Percentiles rank a stretch among this genome's conserved stretches.
phyloP scores from a whole-genome alignment of 2,888 invertebrate species.

The Leptopterna dolabrata region DNA sequence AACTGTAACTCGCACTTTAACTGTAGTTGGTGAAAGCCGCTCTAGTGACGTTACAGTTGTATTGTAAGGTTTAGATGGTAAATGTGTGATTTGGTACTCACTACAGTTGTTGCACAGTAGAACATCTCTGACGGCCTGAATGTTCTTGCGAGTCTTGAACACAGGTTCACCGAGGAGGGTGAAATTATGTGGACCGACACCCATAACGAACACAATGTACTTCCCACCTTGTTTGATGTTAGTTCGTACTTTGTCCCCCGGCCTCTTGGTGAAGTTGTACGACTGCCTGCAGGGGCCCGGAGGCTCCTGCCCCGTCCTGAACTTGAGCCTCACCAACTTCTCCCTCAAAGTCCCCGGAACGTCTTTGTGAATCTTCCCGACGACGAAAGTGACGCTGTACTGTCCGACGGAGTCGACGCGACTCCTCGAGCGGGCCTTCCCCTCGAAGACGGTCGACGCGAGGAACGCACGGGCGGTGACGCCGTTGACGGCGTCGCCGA shows the following conservation, averaged over 20 bases:
- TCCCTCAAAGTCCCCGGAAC: constrained; percentile 64
- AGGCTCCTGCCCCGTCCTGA: constrained; percentile 67
- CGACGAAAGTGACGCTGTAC: constrained; percentile 77
- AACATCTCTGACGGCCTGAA: constrained; percentile 64
- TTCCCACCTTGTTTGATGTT: constrained; percentile 71
- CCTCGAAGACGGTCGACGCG: constrained; percentile 76
- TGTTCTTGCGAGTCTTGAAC: constrained; percentile 65
- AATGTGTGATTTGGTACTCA: constrained; percentile 61
- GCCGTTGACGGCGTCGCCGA: constrained; percentile 67
- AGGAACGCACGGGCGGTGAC: constrained; percentile 74
- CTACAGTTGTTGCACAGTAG: constrained; percentile 64
- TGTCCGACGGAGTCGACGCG: constrained; percentile 70
- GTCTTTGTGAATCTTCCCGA: constrained; percentile 74
- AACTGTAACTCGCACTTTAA: too few species aligned
- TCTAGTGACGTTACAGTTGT: too few species aligned
- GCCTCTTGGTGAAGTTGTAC: constrained; percentile 62
- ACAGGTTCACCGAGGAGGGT: constrained; percentile 72
- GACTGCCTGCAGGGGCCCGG: constrained; percentile 61
- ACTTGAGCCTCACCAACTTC: constrained; percentile 69
- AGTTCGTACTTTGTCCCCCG: constrained; percentile 69
- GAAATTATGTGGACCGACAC: constrained; percentile 72
- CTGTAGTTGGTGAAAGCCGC: too few species aligned
- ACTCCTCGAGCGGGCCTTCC: constrained; percentile 74
- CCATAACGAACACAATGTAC: constrained; percentile 73
- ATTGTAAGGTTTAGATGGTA: background rate